phyloP scores from a whole-genome alignment of 2,797 vertebrate species.

The Babyrousa celebensis region DNA sequence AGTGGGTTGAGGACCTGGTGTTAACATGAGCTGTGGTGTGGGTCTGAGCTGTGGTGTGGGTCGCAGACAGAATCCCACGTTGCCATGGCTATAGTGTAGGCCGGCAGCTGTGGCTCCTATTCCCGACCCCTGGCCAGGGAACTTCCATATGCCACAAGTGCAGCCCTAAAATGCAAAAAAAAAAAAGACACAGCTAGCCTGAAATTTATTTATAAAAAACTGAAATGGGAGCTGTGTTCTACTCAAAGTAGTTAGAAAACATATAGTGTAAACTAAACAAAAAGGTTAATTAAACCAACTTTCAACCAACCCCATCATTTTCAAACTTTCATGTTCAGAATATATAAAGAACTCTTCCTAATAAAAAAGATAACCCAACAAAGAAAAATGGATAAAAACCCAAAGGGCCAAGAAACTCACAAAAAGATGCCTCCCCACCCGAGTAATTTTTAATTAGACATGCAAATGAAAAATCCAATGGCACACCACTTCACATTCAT shows the following conservation, averaged over 20 bases:
- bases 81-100: too few relatives aligned
- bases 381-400: neutral
- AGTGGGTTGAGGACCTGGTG: too few relatives aligned
- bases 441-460: neutral
- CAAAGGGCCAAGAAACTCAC: slow-evolving; percentile 25
- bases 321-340: slow-evolving; percentile 25
- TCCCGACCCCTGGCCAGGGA: too few relatives aligned
- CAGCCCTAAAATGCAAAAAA: too few relatives aligned
- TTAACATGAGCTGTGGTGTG: too few relatives aligned
- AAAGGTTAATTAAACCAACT: slow-evolving; percentile 3
- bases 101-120: too few relatives aligned
- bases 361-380: neutral
- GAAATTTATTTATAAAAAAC: slow-evolving; percentile 49
- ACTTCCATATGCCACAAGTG: too few relatives aligned
- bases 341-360: slow-evolving; percentile 20
- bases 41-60: too few relatives aligned
- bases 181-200: neutral
- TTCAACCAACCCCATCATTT: neutral
- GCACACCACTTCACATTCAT: neutral
- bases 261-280: neutral
- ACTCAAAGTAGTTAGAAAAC: slow-evolving; percentile 15
- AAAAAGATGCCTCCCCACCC: neutral
- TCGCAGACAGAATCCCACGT: too few relatives aligned
- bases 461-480: slow-evolving; percentile 16
- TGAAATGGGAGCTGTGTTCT: neutral